phyloP scores from a whole-genome alignment of 2,797 vertebrate genomes.

The Enteromius thamalakanensis region DNA sequence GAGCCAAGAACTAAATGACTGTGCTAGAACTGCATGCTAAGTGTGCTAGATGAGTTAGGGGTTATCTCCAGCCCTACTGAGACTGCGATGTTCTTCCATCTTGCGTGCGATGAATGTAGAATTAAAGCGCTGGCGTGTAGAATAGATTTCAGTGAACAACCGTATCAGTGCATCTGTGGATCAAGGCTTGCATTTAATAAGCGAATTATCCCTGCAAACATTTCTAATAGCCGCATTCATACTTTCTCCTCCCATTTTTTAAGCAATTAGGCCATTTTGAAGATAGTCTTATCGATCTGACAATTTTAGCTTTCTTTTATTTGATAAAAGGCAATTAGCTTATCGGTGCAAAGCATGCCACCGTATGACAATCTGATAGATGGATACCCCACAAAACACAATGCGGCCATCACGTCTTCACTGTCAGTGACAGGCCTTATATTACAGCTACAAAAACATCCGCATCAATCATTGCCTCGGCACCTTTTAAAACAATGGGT shows the following conservation, averaged over 20 bases:
- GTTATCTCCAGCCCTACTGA: constrained; percentile 24
- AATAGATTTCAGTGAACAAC: constrained; percentile 36
- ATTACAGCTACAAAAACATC: constrained; percentile 63
- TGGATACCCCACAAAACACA: constrained; percentile 50
- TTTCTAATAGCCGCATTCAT: constrained; percentile 47
- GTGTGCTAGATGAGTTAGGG: constrained; percentile 17
- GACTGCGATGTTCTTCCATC: constrained; percentile 6
- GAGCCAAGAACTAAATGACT: constrained; percentile 4
- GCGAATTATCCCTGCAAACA: constrained; percentile 35
- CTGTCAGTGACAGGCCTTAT: constrained; percentile 43
- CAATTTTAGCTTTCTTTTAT: constrained; percentile 48
- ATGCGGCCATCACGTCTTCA: constrained; percentile 37
- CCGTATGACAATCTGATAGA: constrained; percentile 52
- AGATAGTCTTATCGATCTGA: constrained; percentile 47
- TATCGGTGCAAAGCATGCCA: constrained; percentile 50
- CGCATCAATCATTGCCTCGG: constrained; percentile 76
- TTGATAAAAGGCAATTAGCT: constrained; percentile 57
- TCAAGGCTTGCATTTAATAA: constrained; percentile 42
- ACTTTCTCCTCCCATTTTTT: constrained; percentile 35
- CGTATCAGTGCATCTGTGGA: constrained; percentile 43
- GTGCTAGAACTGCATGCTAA: constrained; percentile 9
- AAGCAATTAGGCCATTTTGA: constrained; percentile 44
- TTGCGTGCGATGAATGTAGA: constrained; percentile 33
- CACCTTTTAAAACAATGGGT: constrained; percentile 80
- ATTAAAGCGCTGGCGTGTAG: constrained; percentile 9